These are phyloP conservation scores for Rhadina sibilatrix DNA, from an alignment of 2,113 vertebrate species.

Conservation along the genomic window DNA sequence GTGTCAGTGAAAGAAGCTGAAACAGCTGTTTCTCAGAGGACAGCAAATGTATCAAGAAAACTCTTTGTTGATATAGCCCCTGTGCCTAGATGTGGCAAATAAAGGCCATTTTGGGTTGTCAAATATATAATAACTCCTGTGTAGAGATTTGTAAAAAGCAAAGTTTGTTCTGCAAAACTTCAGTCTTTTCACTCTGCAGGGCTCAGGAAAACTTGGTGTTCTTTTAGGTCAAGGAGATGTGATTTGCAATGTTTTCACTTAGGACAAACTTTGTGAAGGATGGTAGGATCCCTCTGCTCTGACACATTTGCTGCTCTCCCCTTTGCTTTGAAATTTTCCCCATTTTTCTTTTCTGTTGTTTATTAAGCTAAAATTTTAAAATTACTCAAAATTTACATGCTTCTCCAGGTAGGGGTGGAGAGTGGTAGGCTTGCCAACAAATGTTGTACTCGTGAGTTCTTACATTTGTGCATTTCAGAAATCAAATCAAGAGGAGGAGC, in stretches of 20 bases:
- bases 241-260: not conserved
- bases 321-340: not conserved
- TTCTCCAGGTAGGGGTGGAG: not conserved
- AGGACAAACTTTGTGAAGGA: not conserved
- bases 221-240: not conserved
- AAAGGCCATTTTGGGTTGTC: conserved; percentile 6
- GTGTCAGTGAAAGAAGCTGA: not conserved
- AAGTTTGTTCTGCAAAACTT: conserved; percentile 22
- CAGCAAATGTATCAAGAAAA: not conserved
- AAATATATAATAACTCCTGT: not conserved
- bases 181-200: not conserved
- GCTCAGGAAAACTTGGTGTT: not conserved
- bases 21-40: conserved; percentile 22
- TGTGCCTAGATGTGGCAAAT: not conserved
- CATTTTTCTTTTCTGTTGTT: not conserved
- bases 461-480: not conserved
- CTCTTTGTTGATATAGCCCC: not conserved
- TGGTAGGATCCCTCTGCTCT: not conserved
- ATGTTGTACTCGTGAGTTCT: rapidly evolving
- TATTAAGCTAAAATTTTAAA: not conserved
- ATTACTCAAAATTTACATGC: not conserved
- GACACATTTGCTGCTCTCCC: not conserved
- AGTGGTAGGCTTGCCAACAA: not conserved
- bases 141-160: conserved; percentile 31
- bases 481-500: not conserved